phyloP scores from a whole-genome alignment of 2,797 vertebrate genomes.

The Salmo trutta region DNA sequence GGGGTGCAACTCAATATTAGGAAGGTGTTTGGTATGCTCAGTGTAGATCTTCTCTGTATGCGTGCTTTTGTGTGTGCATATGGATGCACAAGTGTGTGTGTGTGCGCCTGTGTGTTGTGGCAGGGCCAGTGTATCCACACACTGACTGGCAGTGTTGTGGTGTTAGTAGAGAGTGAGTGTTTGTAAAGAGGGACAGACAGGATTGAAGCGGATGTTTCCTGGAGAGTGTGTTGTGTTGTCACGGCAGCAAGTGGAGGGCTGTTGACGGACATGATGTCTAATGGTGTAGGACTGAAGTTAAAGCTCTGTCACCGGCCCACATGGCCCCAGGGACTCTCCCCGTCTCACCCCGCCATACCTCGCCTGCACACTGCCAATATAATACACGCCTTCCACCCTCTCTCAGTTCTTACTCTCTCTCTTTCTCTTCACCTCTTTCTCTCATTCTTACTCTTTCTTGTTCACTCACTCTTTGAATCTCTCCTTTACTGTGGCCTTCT shows the following conservation, averaged over 20 bases:
- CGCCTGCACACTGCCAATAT: conserved; percentile 53
- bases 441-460: conserved; percentile 31
- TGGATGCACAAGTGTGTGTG: conserved; percentile 17
- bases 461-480: conserved; percentile 30
- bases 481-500: conserved; percentile 43
- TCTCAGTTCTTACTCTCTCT: conserved; percentile 40
- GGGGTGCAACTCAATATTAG: too few relatives aligned
- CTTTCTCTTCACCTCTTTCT: conserved; percentile 32
- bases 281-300: conserved; percentile 65
- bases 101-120: conserved; percentile 14
- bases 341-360: background rate
- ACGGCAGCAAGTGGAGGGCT: conserved; percentile 28
- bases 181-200: conserved; percentile 37
- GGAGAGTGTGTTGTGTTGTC: conserved; percentile 45
- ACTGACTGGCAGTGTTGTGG: conserved; percentile 11
- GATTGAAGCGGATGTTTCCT: conserved; percentile 62
- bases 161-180: conserved; percentile 17
- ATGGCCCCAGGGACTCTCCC: conserved; percentile 23
- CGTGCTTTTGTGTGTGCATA: conserved; percentile 11
- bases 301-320: conserved; percentile 50
- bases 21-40: too few relatives aligned
- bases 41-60: too few relatives aligned
- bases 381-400: background rate
- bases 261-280: conserved; percentile 64
- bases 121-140: conserved; percentile 2